phyloP scores from a whole-genome alignment of 2,113 vertebrate genomes.

The Corythornis cristatus region DNA sequence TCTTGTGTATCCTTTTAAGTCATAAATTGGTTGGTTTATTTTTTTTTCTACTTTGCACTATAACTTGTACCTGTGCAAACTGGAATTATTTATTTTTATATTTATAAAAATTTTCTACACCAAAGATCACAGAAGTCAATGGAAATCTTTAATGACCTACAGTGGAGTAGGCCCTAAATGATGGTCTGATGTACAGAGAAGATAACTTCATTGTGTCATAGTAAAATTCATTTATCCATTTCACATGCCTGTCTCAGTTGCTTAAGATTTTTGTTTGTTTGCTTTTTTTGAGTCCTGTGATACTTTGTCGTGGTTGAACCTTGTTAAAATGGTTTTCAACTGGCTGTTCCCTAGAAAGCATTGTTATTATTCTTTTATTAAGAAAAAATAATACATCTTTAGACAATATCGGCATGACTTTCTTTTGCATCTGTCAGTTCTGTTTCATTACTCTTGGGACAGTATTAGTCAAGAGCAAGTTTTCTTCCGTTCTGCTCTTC shows the following conservation, averaged over 20 bases:
- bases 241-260: neutral
- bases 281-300: neutral
- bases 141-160: neutral
- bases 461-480: constrained; percentile 40
- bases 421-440: constrained; percentile 33
- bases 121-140: constrained; percentile 8
- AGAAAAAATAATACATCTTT: neutral
- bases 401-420: neutral
- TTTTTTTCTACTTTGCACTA: neutral
- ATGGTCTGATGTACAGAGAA: neutral
- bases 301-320: neutral
- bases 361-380: neutral
- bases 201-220: neutral
- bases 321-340: neutral
- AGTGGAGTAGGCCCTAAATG: neutral
- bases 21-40: neutral
- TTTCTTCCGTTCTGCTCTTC: constrained; percentile 29
- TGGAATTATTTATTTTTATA: neutral
- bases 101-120: neutral
- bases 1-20: neutral
- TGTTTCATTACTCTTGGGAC: constrained; percentile 39
- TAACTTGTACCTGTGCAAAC: neutral
- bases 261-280: neutral
- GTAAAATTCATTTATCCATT: neutral
- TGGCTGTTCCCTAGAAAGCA: neutral